Evolutionary conservation across 2,797 vertebrate genomes (phyloP).

Genomic region (Phrynocephalus vlangalii): DNA sequence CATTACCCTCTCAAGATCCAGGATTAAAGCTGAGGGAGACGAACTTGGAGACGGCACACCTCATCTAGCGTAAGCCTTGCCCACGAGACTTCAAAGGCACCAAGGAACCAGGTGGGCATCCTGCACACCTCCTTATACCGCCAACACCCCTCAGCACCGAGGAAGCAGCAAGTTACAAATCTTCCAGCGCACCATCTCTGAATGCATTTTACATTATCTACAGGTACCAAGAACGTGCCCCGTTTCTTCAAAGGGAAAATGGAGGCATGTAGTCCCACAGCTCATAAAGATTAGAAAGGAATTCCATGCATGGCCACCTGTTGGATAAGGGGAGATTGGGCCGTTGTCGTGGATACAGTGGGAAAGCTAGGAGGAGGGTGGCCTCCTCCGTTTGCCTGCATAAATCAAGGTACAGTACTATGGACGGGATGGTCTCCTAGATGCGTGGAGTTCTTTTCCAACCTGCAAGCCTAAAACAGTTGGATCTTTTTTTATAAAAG

Average conservation of each 20-base stretch:
- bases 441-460: background rate
- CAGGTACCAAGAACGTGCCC: background rate
- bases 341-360: no score
- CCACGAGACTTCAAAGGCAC: constrained; percentile 13
- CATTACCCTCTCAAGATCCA: constrained; percentile 41
- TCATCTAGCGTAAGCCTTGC: background rate
- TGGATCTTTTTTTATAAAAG: background rate
- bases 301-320: background rate
- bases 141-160: background rate
- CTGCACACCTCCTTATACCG: background rate
- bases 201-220: background rate
- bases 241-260: background rate
- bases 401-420: background rate
- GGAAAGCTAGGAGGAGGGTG: background rate
- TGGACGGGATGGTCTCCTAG: background rate
- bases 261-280: background rate
- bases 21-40: constrained; percentile 36
- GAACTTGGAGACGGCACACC: background rate
- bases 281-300: background rate
- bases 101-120: background rate
- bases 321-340: background rate
- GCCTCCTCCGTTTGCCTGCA: background rate
- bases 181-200: background rate
- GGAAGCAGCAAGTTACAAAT: constrained; percentile 25
- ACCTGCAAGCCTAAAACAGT: background rate